phyloP scores from a whole-genome alignment of 2,797 vertebrate genomes.

The Hippopotamyrus pictus region DNA sequence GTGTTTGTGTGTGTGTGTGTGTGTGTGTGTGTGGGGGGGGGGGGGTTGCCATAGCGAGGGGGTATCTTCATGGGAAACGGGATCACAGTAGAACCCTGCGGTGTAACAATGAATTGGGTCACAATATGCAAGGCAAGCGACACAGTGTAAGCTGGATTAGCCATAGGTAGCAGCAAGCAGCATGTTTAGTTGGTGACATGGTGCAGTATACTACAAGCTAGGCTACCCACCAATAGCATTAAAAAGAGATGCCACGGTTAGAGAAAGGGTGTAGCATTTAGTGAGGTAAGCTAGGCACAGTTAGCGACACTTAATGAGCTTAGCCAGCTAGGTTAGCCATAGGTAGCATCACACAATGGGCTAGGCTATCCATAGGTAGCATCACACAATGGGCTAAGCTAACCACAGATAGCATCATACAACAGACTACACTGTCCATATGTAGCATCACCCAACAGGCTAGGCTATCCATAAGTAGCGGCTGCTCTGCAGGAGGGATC shows the following conservation, averaged over 20 bases:
- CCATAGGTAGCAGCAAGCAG: slow-evolving; percentile 2
- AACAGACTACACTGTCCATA: not conserved
- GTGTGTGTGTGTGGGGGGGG: not conserved
- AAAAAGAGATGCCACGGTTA: not conserved
- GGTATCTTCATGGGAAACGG: not conserved
- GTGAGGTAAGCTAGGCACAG: not conserved
- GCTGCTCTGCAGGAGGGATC: not conserved
- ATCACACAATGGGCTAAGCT: not conserved
- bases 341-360: not conserved
- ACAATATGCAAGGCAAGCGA: not conserved
- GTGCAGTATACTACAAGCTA: not conserved
- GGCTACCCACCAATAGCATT: not conserved
- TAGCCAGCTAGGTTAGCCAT: not conserved
- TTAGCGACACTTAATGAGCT: not conserved
- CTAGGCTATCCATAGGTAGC: not conserved
- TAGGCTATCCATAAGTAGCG: not conserved
- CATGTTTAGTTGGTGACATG: not conserved
- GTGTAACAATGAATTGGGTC: not conserved
- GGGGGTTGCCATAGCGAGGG: not conserved
- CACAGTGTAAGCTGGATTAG: not conserved
- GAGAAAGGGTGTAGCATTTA: not conserved
- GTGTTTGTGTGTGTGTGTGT: not conserved
- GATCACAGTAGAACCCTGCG: not conserved
- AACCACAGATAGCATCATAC: not conserved
- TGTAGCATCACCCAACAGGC: not conserved